These are phyloP conservation scores for Cyprinella venusta DNA, from an alignment of 2,797 vertebrate species.

Conservation along the genomic window DNA sequence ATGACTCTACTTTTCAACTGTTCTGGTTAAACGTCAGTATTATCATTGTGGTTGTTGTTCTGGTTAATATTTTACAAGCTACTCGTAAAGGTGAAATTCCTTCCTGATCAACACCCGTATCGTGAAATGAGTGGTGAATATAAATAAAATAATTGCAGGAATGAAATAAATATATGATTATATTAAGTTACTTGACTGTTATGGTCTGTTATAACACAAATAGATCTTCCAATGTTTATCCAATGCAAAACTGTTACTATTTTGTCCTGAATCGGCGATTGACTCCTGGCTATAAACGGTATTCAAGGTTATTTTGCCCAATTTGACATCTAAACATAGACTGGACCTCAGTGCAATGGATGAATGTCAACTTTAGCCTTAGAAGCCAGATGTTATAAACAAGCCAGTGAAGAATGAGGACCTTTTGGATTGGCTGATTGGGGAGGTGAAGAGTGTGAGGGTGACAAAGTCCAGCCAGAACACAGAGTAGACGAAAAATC, in stretches of 20 bases:
- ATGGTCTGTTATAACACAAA: background rate
- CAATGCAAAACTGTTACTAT: slow-evolving; percentile 18
- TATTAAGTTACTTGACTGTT: background rate
- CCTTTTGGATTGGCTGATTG: slow-evolving; percentile 52
- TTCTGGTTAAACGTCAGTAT: slow-evolving; percentile 20
- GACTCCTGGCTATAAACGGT: background rate
- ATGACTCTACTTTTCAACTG: background rate
- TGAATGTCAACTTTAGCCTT: slow-evolving; percentile 39
- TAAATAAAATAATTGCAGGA: background rate
- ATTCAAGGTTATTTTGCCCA: slow-evolving; percentile 20
- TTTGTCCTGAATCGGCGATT: background rate
- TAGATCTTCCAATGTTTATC: slow-evolving; percentile 11
- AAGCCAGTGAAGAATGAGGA: slow-evolving; percentile 41
- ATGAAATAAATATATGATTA: background rate
- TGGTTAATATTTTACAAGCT: background rate
- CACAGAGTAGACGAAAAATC: slow-evolving; percentile 34
- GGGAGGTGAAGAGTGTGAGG: slow-evolving; percentile 48
- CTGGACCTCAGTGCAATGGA: slow-evolving; percentile 15
- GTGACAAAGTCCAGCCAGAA: slow-evolving; percentile 42
- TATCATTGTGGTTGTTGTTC: background rate
- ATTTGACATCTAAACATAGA: slow-evolving; percentile 41
- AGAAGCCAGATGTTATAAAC: slow-evolving; percentile 57
- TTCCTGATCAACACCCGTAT: background rate
- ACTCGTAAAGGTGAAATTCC: background rate
- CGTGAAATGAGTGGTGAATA: background rate